Evolutionary conservation across 1,140 invertebrate genomes (phyloP).

Genomic region (Coptotermes formosanus): DNA sequence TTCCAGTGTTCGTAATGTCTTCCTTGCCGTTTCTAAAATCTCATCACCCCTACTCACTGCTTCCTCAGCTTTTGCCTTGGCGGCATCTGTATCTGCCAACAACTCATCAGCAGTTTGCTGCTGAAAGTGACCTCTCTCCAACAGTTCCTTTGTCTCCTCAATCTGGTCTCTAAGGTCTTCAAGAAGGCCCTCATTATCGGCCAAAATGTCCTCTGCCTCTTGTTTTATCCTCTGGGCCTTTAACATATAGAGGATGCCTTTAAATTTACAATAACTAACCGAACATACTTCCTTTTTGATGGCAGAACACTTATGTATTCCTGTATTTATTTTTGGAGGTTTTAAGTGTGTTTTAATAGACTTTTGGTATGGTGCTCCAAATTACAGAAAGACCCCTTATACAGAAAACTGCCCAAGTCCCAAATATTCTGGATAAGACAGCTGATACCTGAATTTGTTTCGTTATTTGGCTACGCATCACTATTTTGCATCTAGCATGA

Average conservation of each 20-base stretch:
- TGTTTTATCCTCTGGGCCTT: slow-evolving; percentile 41
- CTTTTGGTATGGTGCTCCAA: too few relatives aligned
- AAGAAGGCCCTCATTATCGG: slow-evolving; percentile 56
- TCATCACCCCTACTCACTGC: slow-evolving; percentile 81
- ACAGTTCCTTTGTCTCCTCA: slow-evolving; percentile 50
- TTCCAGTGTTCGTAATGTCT: slow-evolving; percentile 79
- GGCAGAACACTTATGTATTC: too few relatives aligned
- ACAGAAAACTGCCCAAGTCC: too few relatives aligned
- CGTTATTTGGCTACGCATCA: too few relatives aligned
- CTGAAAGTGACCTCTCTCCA: slow-evolving; percentile 55
- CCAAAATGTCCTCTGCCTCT: slow-evolving; percentile 53
- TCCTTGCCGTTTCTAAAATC: slow-evolving; percentile 81
- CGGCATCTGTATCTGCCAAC: slow-evolving; percentile 65
- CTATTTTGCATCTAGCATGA: too few relatives aligned
- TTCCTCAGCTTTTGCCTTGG: slow-evolving; percentile 71
- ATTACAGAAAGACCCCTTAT: too few relatives aligned
- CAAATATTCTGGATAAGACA: too few relatives aligned
- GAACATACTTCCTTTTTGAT: too few relatives aligned
- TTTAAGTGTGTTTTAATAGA: too few relatives aligned
- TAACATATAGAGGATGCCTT: background rate
- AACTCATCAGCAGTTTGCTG: slow-evolving; percentile 64
- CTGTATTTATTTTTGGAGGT: background rate
- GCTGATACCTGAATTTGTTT: too few relatives aligned
- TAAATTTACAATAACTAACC: too few relatives aligned
- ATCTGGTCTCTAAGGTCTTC: slow-evolving; percentile 61